Evolutionary conservation across 2,797 vertebrate species (phyloP), one percentile per base, ranked within the genome.

Genomic region (Erithacus rubecula): DNA sequence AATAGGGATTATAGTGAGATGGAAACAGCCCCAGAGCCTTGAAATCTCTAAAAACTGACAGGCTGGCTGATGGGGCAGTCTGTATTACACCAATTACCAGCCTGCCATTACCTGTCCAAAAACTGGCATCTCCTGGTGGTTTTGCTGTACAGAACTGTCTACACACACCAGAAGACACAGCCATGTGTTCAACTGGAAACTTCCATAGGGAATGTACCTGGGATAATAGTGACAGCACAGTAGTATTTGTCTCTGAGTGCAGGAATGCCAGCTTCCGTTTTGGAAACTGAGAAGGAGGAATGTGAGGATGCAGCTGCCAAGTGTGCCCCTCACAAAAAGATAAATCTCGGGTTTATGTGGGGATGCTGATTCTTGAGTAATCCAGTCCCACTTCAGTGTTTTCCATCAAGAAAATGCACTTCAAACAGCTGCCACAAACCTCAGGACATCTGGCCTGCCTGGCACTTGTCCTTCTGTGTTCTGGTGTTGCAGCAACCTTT

Each of bases 151-250:
- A 51, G 36, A 4, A 24, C 21, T 10, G 20, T 27, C 19, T 15
- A 10, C 15, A 3, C 20, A 6, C 0, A 0, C 11, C 30, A 51
- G 41, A 52, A 56, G 53, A 18, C 30, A 29, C 10, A 32, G 13
- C 62, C 79, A 8, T 24, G 59, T 9, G 12, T 52, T 76, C 68
- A 43, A 0, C 5, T 8, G 51, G 11, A 64, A 44, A 58, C 26
- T 58, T 51, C 29, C 6, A 3, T 19, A 11, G 51, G 36, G 26
- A 86, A 21, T 0, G 0, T 29, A 24, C 11, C 43, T 20, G 4
- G 58, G 51, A 12, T 19, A 15, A 8, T 7, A 32, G 39, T 32
- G 68, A 39, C 10, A 81, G 46, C 11, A 11, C 21, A 8, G 32
- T 23, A 46, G 1, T 82, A 9, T 63, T 80, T 51, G 46, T 56